A percentile compares a stretch with the other conserved stretches of the same genome.
phyloP scores from a whole-genome alignment of 2,888 invertebrate species.

The Sinopyrophorus schimmeli region DNA sequence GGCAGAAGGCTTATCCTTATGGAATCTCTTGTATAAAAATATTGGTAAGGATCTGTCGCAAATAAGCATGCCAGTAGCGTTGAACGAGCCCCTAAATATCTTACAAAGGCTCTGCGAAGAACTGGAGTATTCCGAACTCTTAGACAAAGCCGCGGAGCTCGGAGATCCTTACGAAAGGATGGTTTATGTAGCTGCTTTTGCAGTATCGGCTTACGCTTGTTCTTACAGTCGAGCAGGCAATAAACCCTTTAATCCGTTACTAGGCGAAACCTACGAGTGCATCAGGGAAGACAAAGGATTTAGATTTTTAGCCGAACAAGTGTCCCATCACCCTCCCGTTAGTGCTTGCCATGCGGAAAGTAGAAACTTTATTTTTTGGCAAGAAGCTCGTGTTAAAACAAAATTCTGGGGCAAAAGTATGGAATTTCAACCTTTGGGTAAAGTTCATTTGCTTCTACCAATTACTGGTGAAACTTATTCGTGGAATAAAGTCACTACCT shows the following conservation, averaged over 20 bases:
- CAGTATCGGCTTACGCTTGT: constrained; percentile 77
- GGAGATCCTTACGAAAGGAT: constrained; percentile 71
- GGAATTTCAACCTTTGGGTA: constrained; percentile 82
- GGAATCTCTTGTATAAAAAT: constrained; percentile 78
- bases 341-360: constrained; percentile 81
- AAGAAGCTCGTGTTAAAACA: constrained; percentile 81
- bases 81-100: constrained; percentile 83
- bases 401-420: constrained; percentile 92
- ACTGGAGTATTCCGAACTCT: constrained; percentile 78
- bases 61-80: constrained; percentile 83
- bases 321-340: constrained; percentile 84
- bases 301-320: constrained; percentile 79
- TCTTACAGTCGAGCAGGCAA: constrained; percentile 75
- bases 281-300: constrained; percentile 77
- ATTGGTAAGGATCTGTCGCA: constrained; percentile 86
- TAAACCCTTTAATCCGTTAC: constrained; percentile 83
- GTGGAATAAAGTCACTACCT: constrained; percentile 84
- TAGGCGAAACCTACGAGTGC: constrained; percentile 83
- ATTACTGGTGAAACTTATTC: constrained; percentile 70
- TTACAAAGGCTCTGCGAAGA: constrained; percentile 82
- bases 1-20: constrained; percentile 76
- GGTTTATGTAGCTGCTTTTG: constrained; percentile 78
- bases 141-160: constrained; percentile 73
- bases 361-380: constrained; percentile 76
- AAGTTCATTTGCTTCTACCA: constrained; percentile 65